A percentile compares a stretch with the other conserved stretches of the same genome.
phyloP scores from a whole-genome alignment of 1,140 invertebrate species.

The Drosophila asahinai region DNA sequence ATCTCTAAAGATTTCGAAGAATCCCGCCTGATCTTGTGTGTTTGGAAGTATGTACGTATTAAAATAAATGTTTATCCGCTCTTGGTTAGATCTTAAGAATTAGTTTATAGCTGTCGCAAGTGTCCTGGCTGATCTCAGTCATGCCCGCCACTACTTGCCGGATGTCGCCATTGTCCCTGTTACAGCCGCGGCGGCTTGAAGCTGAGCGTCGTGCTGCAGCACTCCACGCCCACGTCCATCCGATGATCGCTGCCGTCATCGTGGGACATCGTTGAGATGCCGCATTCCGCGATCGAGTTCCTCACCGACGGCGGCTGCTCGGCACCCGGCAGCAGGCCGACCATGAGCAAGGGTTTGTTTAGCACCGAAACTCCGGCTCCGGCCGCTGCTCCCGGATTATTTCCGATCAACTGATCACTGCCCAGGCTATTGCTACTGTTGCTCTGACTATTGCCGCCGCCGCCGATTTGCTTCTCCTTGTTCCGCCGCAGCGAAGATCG shows the following conservation, averaged over 20 bases:
- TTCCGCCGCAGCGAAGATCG: constrained; percentile 89
- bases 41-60: constrained; percentile 35
- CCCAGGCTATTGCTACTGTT: constrained; percentile 75
- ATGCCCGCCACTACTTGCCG: constrained; percentile 1
- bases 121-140: constrained; percentile 39
- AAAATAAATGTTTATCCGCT: constrained; percentile 12
- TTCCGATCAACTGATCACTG: constrained; percentile 57
- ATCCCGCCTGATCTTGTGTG: constrained; percentile 7
- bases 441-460: constrained; percentile 61
- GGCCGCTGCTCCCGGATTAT: constrained; percentile 17
- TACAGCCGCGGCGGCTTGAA: constrained; percentile 77
- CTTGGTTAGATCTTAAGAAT: constrained; percentile 36
- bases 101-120: constrained; percentile 22
- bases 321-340: constrained; percentile 66
- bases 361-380: constrained; percentile 23
- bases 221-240: constrained; percentile 67
- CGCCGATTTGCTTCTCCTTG: constrained; percentile 87
- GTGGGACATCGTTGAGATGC: constrained; percentile 31
- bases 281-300: constrained; percentile 78
- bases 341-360: constrained; percentile 68
- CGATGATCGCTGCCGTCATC: constrained; percentile 32
- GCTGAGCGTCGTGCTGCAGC: constrained; percentile 68
- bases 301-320: constrained; percentile 74
- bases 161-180: constrained; percentile 45
- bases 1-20: neutral